A percentile compares a stretch with the other conserved stretches of the same genome.
Evolutionary conservation across 2,113 vertebrate genomes (phyloP).

Genomic region (Phodopus roborovskii): DNA sequence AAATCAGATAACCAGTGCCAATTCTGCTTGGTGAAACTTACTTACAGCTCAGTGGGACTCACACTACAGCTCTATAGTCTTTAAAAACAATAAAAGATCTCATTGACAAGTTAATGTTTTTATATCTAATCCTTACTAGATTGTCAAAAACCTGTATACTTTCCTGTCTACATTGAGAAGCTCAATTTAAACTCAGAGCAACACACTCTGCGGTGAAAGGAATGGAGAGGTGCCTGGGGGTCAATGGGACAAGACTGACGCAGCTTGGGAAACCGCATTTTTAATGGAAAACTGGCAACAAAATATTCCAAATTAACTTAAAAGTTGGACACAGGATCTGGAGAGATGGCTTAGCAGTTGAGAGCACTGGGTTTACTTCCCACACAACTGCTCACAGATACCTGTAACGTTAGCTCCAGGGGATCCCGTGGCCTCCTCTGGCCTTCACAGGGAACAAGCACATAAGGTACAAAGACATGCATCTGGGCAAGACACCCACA

Average conservation of each 20-base stretch:
- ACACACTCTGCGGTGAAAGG: background rate
- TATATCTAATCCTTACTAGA: background rate
- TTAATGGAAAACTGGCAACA: background rate
- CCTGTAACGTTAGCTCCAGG: background rate
- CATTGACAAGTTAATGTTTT: background rate
- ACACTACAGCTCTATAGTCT: background rate
- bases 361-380: background rate
- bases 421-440: background rate
- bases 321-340: background rate
- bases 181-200: background rate
- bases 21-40: background rate
- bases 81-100: background rate
- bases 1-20: background rate
- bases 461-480: background rate
- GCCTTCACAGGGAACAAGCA: background rate
- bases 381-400: background rate
- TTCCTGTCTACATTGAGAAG: background rate
- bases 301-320: constrained; percentile 18
- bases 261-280: background rate
- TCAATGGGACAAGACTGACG: background rate
- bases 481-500: background rate
- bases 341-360: background rate
- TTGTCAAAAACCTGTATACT: background rate
- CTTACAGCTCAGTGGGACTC: background rate
- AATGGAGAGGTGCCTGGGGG: rapidly evolving